Base-by-base conservation (phyloP, 92 coral and sea anemone genomes). In the Paramuricea clavata region DNA sequence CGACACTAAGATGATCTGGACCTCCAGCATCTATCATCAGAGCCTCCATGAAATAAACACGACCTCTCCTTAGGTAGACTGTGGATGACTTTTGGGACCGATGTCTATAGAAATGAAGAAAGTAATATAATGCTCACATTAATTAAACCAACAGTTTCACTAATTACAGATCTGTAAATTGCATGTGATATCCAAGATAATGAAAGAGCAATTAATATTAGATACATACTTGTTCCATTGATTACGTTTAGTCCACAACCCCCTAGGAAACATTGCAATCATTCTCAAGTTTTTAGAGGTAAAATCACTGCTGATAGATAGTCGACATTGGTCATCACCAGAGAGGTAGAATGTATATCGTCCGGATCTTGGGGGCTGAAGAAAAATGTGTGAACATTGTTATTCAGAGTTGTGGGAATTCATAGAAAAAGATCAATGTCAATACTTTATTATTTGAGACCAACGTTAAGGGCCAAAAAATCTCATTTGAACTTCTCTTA, bases 231-330 rank as follows among this genome's bases (percentile, higher is more conserved):
- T 54, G 62, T 54, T 54, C 62, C 62, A 54, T 54, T 54, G 62
- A 23, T 54, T 54, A 17, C 62, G 62, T 54, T 23, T 21, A 54
- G 62, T 54, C 62, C 62, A 54, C 62, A 54, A 54, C 8, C 62
- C 62, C 62, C 17, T 54, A 21, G 62, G 62, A 13, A 54, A 54
- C 62, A 54, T 54, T 54, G 62, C 62, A 54, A 54, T 54, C 62
- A 54, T 54, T 21, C 62, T 19, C 62, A 54, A 54, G 26, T 54
- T 54, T 54, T 8, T 16, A 10, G 62, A 54, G 8, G 62, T 54
- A 54, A 10, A 54, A 54, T 54, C 62, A 54, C 62, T 54, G 62
- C 62, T 54, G 62, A 54, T 54, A 54, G 62, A 54, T 8, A 54
- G 27, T 54, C 62, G 23, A 54, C 62, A 54, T 54, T 54, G 62